Evolutionary conservation across 2,113 vertebrate species (phyloP).

Genomic region (Cyanoliseus patagonus): DNA sequence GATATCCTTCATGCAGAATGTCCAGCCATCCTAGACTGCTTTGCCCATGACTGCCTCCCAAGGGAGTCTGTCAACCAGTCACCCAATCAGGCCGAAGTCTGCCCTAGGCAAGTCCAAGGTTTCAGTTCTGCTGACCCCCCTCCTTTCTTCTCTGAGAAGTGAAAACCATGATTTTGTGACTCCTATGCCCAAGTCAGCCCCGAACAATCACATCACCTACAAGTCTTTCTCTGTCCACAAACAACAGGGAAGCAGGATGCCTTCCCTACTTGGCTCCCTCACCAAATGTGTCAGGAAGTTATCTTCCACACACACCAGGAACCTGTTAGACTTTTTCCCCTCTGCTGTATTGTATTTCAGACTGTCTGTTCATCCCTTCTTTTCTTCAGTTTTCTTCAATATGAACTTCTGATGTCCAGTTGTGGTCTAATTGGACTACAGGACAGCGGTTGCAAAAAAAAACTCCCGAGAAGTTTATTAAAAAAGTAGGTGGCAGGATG

Average conservation of each 20-base stretch:
- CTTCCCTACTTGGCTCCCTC: not conserved
- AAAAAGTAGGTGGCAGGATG: not conserved
- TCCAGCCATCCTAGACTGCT: not conserved
- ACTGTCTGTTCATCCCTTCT: not conserved
- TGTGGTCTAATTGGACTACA: not conserved
- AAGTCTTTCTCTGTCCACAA: not conserved
- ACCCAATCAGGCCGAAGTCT: not conserved
- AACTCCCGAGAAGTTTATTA: not conserved
- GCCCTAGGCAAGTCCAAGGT: not conserved
- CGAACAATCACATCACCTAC: not conserved
- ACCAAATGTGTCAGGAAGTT: not conserved
- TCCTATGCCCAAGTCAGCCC: not conserved
- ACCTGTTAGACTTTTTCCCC: not conserved
- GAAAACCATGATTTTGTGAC: not conserved
- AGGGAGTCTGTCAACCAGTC: not conserved
- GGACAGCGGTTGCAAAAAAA: not conserved
- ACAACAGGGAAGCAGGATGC: not conserved
- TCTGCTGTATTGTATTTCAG: not conserved
- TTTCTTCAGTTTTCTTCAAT: not conserved
- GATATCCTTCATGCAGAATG: not conserved
- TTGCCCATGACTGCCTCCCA: not conserved
- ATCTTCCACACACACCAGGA: not conserved
- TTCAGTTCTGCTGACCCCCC: not conserved
- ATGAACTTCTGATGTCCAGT: not conserved
- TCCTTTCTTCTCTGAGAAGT: not conserved